Evolutionary conservation across 2,888 invertebrate species (phyloP).

Genomic region (Tethea ocularis): DNA sequence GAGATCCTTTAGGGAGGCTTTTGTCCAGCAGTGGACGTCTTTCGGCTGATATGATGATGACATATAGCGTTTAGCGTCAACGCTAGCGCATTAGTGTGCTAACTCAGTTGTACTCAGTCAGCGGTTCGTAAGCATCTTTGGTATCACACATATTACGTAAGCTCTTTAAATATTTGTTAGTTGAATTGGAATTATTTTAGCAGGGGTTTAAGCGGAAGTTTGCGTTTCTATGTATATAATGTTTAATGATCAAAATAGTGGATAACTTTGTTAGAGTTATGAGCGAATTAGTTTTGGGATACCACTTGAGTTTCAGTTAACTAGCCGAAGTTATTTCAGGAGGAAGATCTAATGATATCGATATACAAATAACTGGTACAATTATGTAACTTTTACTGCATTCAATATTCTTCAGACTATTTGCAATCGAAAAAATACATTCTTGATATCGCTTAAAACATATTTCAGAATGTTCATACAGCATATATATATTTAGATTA

Average conservation of each 20-base stretch:
- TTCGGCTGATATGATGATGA: no score
- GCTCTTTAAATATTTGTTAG: conserved; percentile 32
- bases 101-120: conserved; percentile 26
- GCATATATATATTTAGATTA: no score
- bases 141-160: conserved; percentile 29
- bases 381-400: no score
- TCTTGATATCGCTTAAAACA: no score
- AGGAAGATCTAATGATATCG: background rate
- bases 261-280: background rate
- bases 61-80: no score
- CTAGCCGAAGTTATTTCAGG: background rate
- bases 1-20: no score
- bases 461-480: no score
- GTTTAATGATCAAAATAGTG: conserved; percentile 6
- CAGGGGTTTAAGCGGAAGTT: conserved; percentile 29
- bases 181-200: conserved; percentile 37
- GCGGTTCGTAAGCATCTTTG: conserved; percentile 37
- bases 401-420: no score
- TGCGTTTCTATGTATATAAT: background rate
- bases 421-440: no score
- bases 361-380: no score
- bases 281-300: background rate
- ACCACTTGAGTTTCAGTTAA: background rate
- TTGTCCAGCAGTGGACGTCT: no score
- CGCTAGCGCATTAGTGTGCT: background rate